These are phyloP conservation scores for Salarias fasciatus DNA, from an alignment of 2,797 vertebrate species.

Conservation along the genomic window DNA sequence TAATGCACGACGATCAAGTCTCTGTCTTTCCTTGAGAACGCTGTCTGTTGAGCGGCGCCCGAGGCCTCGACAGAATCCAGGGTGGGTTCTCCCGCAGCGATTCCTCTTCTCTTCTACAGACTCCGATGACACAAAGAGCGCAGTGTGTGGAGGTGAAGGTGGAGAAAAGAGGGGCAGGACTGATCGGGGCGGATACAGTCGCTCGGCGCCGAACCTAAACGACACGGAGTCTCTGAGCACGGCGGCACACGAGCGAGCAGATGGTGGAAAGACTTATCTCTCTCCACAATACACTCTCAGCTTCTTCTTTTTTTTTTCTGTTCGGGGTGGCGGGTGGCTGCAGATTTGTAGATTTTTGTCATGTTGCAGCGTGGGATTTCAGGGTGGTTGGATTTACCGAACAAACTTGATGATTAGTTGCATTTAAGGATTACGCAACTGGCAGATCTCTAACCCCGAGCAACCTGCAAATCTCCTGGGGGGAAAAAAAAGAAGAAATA, in stretches of 20 bases:
- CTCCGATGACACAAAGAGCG: slow-evolving; percentile 66
- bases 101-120: slow-evolving; percentile 52
- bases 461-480: slow-evolving; percentile 30
- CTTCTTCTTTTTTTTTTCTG: neutral
- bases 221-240: slow-evolving; percentile 40
- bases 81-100: slow-evolving; percentile 60
- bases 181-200: slow-evolving; percentile 36
- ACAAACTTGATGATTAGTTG: slow-evolving; percentile 41
- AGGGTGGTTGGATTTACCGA: slow-evolving; percentile 42
- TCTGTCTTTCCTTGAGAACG: too few species aligned
- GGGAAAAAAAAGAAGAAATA: neutral
- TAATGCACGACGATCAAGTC: too few species aligned
- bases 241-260: slow-evolving; percentile 39
- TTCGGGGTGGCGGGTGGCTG: neutral
- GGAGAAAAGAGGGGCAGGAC: slow-evolving; percentile 46
- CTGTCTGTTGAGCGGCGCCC: too few species aligned
- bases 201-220: slow-evolving; percentile 42
- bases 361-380: slow-evolving; percentile 24
- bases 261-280: slow-evolving; percentile 42
- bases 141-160: slow-evolving; percentile 70
- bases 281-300: slow-evolving; percentile 15
- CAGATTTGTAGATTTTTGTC: slow-evolving; percentile 31
- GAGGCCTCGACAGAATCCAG: slow-evolving; percentile 55
- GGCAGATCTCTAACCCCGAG: slow-evolving; percentile 9
- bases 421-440: slow-evolving; percentile 51